Evolutionary conservation across 2,797 vertebrate species (phyloP), one percentile per base, ranked within the genome.

Genomic region (Sebastes variabilis): DNA sequence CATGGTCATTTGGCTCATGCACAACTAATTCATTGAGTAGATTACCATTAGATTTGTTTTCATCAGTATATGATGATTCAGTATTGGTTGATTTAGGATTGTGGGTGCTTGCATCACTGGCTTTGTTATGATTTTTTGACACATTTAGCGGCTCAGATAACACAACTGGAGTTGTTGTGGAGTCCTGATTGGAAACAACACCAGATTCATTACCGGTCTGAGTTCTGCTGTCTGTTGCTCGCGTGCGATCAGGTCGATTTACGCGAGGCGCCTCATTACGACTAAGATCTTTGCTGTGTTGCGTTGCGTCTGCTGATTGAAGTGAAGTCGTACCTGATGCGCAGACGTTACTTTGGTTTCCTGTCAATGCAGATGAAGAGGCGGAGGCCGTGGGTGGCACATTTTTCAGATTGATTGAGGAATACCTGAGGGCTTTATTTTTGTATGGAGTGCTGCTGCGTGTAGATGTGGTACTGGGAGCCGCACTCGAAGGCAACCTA

Each of bases 1-100:
- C 66, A 79, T 58, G 66, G 9, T 71, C 66, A 76, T 85, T 67
- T 49, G 87, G 66, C 73, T 84, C 77, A 64, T 77, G 74, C 67
- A 29, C n/a, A 12, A 61, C 46, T 60, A 85, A 79, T 72, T 88
- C 76, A 81, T 85, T 81, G 68, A 87, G 84, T 80, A 75, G 25
- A 89, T 90, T 80, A 81, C 66, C 30, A 55, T 13, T 84, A 16
- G 42, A 79, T 89, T 82, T 89, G 77, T 61, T 86, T 75, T 79
- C 59, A 58, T 84, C 38, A 29, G 32, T 68, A 29, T 52, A 22
- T 10, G 65, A 62, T 8, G 65, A 62, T 66, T 75, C 30, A 14
- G 64, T 52, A 46, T 61, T 66, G 52, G 49, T 36, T 77, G 77
- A 73, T 79, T 78, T 58, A 10, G 30, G 38, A 11, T 54, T 18